A percentile compares a stretch with the other conserved stretches of the same genome.
phyloP scores from a whole-genome alignment of 2,797 vertebrate species.

The Agapornis canus region DNA sequence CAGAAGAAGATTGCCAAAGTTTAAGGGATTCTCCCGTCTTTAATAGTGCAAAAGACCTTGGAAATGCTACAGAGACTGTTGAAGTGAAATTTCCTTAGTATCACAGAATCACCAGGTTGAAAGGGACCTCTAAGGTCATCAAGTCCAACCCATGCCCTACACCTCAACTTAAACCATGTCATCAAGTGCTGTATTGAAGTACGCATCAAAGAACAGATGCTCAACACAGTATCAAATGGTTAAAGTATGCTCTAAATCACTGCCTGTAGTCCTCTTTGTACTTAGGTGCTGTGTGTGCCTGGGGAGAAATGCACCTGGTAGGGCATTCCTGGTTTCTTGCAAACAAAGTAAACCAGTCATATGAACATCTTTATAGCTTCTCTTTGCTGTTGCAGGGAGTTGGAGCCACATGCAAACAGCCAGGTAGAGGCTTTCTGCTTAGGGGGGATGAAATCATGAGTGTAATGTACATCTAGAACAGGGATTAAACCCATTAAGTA shows the following conservation, averaged over 20 bases:
- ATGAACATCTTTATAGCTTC: not conserved
- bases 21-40: not conserved
- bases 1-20: not conserved
- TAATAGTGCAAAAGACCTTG: not conserved
- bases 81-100: not conserved
- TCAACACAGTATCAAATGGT: not conserved
- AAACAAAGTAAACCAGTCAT: not conserved
- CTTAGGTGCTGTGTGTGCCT: not conserved
- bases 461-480: not conserved
- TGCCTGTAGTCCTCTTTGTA: not conserved
- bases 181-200: not conserved
- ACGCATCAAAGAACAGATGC: not conserved
- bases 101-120: not conserved
- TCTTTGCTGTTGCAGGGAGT: not conserved
- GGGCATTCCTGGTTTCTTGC: not conserved
- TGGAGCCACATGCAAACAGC: not conserved
- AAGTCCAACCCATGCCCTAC: no score
- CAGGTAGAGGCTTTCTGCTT: not conserved
- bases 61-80: not conserved
- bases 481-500: not conserved
- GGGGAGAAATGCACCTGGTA: not conserved
- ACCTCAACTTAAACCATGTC: no score
- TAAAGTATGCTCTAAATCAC: not conserved
- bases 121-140: no score
- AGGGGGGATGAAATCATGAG: not conserved